A percentile compares a stretch with the other conserved stretches of the same genome.
These are phyloP conservation scores for Gonioctena quinquepunctata DNA, from an alignment of 1,140 invertebrate genomes.

Conservation along the genomic window DNA sequence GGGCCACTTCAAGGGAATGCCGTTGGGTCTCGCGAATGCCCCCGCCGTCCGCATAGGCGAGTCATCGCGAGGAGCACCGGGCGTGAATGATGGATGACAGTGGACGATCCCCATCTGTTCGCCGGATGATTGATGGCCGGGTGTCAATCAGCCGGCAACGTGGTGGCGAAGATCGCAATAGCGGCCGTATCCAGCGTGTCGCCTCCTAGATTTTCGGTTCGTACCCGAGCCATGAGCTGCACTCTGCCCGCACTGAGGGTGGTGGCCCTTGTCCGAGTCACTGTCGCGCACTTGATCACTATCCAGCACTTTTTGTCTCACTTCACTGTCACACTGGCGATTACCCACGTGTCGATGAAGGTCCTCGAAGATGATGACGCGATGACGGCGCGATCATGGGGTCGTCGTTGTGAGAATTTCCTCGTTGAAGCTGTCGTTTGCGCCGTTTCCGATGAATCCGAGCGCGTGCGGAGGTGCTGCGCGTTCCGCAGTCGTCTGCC, in stretches of 20 bases:
- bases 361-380: slow-evolving; percentile 33
- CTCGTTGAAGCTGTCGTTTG: slow-evolving; percentile 22
- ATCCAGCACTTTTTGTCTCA: slow-evolving; percentile 38
- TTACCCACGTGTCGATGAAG: slow-evolving; percentile 33
- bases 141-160: neutral
- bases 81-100: slow-evolving; percentile 28
- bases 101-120: slow-evolving; percentile 24
- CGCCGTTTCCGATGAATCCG: slow-evolving; percentile 33
- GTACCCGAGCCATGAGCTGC: slow-evolving; percentile 67
- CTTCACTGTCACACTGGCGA: slow-evolving; percentile 45
- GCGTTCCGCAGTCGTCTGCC: slow-evolving; percentile 68
- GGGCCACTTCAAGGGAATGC: too few species aligned
- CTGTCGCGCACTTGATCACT: slow-evolving; percentile 47
- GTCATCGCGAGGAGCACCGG: slow-evolving; percentile 14
- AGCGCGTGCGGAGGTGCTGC: slow-evolving; percentile 60
- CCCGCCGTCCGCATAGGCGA: too few species aligned
- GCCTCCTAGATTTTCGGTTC: slow-evolving; percentile 39
- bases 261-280: slow-evolving; percentile 50
- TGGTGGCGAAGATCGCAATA: neutral
- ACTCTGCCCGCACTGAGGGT: slow-evolving; percentile 62
- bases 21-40: neutral
- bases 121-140: slow-evolving; percentile 29
- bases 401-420: slow-evolving; percentile 34
- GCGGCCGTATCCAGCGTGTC: slow-evolving; percentile 31
- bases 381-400: slow-evolving; percentile 45